These are phyloP conservation scores for Agrypnia vestita DNA, from an alignment of 1,140 invertebrate species.

Conservation along the genomic window DNA sequence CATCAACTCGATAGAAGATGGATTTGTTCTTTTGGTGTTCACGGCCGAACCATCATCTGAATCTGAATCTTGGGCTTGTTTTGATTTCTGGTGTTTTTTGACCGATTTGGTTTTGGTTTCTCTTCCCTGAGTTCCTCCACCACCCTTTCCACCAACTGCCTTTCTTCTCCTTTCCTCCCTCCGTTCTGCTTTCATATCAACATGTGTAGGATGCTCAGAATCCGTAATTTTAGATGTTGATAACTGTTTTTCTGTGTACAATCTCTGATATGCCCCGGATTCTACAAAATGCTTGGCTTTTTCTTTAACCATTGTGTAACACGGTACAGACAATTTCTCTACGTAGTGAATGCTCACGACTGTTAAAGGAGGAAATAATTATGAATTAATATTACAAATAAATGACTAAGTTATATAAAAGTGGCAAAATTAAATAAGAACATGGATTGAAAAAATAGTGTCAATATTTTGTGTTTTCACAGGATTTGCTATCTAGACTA, in stretches of 20 bases:
- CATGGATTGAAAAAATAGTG: too few relatives aligned
- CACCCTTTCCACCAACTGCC: constrained; percentile 87
- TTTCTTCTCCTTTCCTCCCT: constrained; percentile 93
- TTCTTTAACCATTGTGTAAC: constrained; percentile 79
- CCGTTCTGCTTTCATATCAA: constrained; percentile 80
- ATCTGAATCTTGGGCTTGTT: constrained; percentile 74
- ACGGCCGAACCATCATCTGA: constrained; percentile 74
- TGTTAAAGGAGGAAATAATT: constrained; percentile 62
- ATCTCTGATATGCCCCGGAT: constrained; percentile 79
- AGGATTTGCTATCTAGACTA: too few relatives aligned
- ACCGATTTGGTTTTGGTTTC: constrained; percentile 97
- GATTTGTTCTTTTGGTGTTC: constrained; percentile 66
- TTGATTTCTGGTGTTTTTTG: constrained; percentile 81
- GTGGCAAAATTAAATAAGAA: too few relatives aligned
- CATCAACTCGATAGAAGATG: constrained; percentile 77
- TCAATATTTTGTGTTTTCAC: too few relatives aligned
- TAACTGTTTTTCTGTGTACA: constrained; percentile 76
- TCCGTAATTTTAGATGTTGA: constrained; percentile 69
- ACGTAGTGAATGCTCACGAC: constrained; percentile 80
- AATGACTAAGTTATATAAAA: background rate
- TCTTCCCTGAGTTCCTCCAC: constrained; percentile 92
- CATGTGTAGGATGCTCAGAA: constrained; percentile 65
- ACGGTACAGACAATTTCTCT: constrained; percentile 79
- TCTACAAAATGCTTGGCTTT: constrained; percentile 84
- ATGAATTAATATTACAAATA: background rate